phyloP scores from a whole-genome alignment of 2,797 vertebrate species.

The Labeo calbasu region DNA sequence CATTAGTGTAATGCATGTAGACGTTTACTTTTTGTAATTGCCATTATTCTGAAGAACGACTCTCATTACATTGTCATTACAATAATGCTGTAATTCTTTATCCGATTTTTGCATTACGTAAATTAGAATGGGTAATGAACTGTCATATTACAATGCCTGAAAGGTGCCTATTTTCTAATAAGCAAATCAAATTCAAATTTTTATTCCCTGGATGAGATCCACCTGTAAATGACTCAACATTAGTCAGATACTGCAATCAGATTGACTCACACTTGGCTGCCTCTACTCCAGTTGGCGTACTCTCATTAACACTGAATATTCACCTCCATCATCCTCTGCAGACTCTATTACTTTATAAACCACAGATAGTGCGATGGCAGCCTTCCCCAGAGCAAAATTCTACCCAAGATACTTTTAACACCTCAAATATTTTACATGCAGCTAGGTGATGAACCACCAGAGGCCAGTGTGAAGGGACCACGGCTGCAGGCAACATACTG shows the following conservation, averaged over 20 bases:
- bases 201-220: not conserved
- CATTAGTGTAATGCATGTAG: not conserved
- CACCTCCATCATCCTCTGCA: slow-evolving; percentile 16
- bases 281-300: slow-evolving; percentile 42
- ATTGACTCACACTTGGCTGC: slow-evolving; percentile 31
- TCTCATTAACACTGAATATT: slow-evolving; percentile 27
- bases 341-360: slow-evolving; percentile 40
- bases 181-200: not conserved
- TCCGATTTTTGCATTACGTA: not conserved
- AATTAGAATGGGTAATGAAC: not conserved
- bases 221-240: slow-evolving; percentile 20
- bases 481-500: slow-evolving; percentile 28
- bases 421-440: slow-evolving; percentile 57
- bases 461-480: slow-evolving; percentile 62
- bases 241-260: slow-evolving; percentile 4
- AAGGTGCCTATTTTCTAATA: not conserved
- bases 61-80: not conserved
- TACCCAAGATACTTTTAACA: slow-evolving; percentile 40
- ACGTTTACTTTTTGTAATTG: not conserved
- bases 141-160: not conserved
- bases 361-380: not conserved
- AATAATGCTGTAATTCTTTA: not conserved
- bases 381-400: slow-evolving; percentile 17
- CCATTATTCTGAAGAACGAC: not conserved
- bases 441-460: slow-evolving; percentile 62